Evolutionary conservation across 2,888 invertebrate species (phyloP), one percentile per base, ranked within the genome.

Genomic region (Sceliomorpha sp.): DNA sequence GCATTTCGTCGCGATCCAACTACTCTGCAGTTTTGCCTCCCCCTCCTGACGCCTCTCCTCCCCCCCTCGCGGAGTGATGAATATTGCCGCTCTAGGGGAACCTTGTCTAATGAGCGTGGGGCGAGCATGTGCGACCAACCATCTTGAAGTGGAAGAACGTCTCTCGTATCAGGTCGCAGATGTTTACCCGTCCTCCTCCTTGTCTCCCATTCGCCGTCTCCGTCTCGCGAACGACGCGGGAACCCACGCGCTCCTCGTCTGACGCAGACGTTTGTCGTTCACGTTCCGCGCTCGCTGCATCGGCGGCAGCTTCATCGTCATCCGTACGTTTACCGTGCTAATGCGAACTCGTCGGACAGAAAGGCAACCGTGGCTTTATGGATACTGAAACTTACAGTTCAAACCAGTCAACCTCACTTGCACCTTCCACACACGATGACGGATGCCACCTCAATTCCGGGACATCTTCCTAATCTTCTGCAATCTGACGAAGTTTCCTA

Each of bases 101-200:
- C 39, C 66, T 51, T 51, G 71, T 69, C 73, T 80, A 78, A 78
- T 72, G 75, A 80, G 77, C 70, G 48, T 53, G 48, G 50, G 73
- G 59, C 68, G 56, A 55, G 55, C 63, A 68, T 73, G 72, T 70
- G 72, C 68, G 70, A 53, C 70, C 70, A 73, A 72, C 70, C 68
- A 60, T 70, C 70, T 70, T 70, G 59, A 40, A 39, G 44, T 24
- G 27, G 31, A 31, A 20, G 45, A 50, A 26, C 50, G 58, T 44
- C 59, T 50, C 47, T 17, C 40, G 29, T 40, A 55, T 58, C 69
- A 37, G 62, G 56, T 67, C 48, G 26, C 59, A 59, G 66, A 68
- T 60, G 70, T 48, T 62, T 44, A 17, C 39, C 24, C 32, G 36
- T 50, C 31, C 50, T 15, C 55, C 44, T 37, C 47, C n/a, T n/a